Percentiles rank a stretch among this genome's conserved stretches.
These are phyloP conservation scores for Aplochiton taeniatus DNA, from an alignment of 2,797 vertebrate genomes.

Conservation along the genomic window DNA sequence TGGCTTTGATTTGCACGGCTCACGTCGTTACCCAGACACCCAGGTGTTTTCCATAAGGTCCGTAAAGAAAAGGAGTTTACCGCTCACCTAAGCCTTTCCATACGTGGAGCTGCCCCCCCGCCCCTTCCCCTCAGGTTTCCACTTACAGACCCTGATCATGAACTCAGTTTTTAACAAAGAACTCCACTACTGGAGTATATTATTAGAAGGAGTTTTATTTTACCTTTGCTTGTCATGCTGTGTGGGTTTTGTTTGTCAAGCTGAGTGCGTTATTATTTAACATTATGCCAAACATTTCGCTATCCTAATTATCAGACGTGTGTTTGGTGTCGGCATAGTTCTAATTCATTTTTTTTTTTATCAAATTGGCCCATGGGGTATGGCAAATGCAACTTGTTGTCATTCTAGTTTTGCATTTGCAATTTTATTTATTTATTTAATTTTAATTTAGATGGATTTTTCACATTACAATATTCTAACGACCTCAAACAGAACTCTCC, in stretches of 20 bases:
- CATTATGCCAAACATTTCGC: too few relatives aligned
- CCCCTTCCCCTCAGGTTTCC: slow-evolving; percentile 64
- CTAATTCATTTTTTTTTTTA: not conserved
- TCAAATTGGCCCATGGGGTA: too few relatives aligned
- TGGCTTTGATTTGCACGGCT: slow-evolving; percentile 62
- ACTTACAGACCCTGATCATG: slow-evolving; percentile 42
- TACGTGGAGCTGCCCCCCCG: slow-evolving; percentile 58
- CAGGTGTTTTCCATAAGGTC: slow-evolving; percentile 78
- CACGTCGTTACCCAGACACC: slow-evolving; percentile 54
- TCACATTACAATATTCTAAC: too few relatives aligned
- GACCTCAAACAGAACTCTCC: too few relatives aligned
- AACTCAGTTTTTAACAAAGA: slow-evolving; percentile 35
- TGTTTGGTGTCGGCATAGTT: not conserved
- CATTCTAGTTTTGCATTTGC: too few relatives aligned
- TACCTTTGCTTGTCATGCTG: too few relatives aligned
- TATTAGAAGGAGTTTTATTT: slow-evolving; percentile 19
- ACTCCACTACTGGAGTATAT: slow-evolving; percentile 35
- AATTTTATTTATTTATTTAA: too few relatives aligned
- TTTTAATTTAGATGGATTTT: too few relatives aligned
- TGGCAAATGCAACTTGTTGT: too few relatives aligned
- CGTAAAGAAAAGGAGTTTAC: slow-evolving; percentile 53
- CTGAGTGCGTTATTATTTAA: too few relatives aligned
- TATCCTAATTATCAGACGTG: too few relatives aligned
- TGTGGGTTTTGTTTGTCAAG: too few relatives aligned
- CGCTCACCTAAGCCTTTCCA: slow-evolving; percentile 73